Evolutionary conservation across 2,797 vertebrate genomes (phyloP).

Genomic region (Oreonectes daqikongensis): DNA sequence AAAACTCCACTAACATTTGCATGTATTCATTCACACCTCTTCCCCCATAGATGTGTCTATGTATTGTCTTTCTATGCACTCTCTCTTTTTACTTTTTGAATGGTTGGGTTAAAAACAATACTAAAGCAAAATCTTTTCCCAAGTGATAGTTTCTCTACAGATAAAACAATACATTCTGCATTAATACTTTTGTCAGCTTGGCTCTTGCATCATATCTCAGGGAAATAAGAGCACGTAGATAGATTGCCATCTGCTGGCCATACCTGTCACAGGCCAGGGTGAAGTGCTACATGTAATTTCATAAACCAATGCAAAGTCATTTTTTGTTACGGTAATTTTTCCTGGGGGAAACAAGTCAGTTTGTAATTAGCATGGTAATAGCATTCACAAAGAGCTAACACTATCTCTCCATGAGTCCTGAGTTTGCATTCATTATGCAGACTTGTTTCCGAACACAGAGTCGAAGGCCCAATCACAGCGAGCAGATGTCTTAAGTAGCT

Average conservation of each 20-base stretch:
- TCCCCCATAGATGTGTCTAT: not conserved
- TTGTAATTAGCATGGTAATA: conserved; percentile 56
- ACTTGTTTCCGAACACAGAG: conserved; percentile 44
- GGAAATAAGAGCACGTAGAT: not conserved
- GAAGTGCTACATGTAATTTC: conserved; percentile 34
- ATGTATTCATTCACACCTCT: conserved; percentile 9
- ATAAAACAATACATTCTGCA: conserved; percentile 18
- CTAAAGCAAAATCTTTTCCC: conserved; percentile 10
- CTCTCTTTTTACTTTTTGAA: conserved; percentile 52
- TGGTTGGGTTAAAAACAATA: conserved; percentile 23
- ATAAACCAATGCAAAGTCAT: conserved; percentile 53
- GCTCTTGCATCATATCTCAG: not conserved
- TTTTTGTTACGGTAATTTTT: conserved; percentile 49
- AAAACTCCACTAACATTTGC: not conserved
- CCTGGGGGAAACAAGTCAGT: conserved; percentile 41
- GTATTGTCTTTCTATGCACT: conserved; percentile 35
- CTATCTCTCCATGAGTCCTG: conserved; percentile 54
- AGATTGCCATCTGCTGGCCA: conserved; percentile 54
- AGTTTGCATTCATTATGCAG: conserved; percentile 57
- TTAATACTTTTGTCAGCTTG: conserved; percentile 7
- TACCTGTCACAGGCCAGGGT: not conserved
- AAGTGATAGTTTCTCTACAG: not conserved
- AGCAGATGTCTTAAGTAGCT: conserved; percentile 53
- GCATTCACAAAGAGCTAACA: conserved; percentile 53
- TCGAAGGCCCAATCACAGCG: conserved; percentile 44